Evolutionary conservation across 2,888 invertebrate species (phyloP).

Genomic region (Cistogaster globosa): DNA sequence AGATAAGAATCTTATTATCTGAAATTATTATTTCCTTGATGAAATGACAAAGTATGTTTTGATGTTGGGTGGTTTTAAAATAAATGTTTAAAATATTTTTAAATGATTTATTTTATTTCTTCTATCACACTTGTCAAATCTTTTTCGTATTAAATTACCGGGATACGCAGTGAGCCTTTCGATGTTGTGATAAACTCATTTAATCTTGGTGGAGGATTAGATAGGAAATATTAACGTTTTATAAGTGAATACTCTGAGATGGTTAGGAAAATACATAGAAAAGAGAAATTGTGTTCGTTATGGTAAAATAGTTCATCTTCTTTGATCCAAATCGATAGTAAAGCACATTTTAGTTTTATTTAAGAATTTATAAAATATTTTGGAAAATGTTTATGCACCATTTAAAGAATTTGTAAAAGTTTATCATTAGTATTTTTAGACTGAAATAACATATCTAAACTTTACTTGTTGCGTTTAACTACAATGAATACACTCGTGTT

Average conservation of each 20-base stretch:
- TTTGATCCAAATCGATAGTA: too few species aligned
- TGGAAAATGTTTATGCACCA: too few species aligned
- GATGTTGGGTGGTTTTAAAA: conserved; percentile 10
- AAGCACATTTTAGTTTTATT: too few species aligned
- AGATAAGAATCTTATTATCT: conserved; percentile 51
- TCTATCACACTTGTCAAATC: conserved; percentile 51
- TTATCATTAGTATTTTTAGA: too few species aligned
- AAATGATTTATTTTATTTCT: conserved; percentile 27
- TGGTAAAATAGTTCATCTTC: not conserved
- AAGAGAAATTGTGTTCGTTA: not conserved
- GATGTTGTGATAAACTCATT: conserved; percentile 10
- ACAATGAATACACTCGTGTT: too few species aligned
- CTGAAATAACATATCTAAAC: too few species aligned
- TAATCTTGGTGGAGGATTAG: conserved; percentile 8
- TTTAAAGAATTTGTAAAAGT: too few species aligned
- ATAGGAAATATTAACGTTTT: not conserved
- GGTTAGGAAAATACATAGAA: not conserved
- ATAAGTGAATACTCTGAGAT: not conserved
- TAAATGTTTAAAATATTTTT: conserved; percentile 27
- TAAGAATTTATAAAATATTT: too few species aligned
- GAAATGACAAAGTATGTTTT: conserved; percentile 45
- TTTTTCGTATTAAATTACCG: conserved; percentile 64
- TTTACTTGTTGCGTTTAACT: too few species aligned
- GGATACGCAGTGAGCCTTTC: not conserved
- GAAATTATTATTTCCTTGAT: conserved; percentile 33